Evolutionary conservation across 64 coral and sea anemone genomes (phyloP), one percentile per base, ranked within the genome.

Genomic region (Dendrophyllia cribrosa): DNA sequence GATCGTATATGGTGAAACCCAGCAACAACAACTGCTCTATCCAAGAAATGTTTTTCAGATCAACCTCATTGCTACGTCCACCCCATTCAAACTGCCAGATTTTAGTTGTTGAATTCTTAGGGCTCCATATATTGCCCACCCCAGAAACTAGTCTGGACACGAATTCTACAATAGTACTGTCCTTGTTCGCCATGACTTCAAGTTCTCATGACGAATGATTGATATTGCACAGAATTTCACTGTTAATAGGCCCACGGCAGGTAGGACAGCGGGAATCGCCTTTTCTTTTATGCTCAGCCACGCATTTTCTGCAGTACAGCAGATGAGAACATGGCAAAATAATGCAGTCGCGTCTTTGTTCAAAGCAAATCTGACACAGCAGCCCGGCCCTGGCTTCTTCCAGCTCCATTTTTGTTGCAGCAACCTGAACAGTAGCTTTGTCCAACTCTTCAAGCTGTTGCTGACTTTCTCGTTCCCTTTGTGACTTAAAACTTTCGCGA

Each of bases 351-450:
- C 94, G 94, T 46, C 22, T 43, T 46, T 59, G 66, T 7, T 91
- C 83, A 63, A 96, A 96, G 49, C 94, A 96, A 50, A 96, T 96
- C 85, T 92, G 94, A 19, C 94, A 96, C 77, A 92, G 10, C 21
- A 82, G 69, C 4, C 52, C 58, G 67, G 4, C 76, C 48, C 73
- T 75, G n/a, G 91, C 59, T 22, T 64, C 16, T 43, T 92, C 89
- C 2, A 96, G 26, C 75, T 96, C 83, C 51, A n/a, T 81, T 65
- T 70, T 45, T 23, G 92, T 16, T 10, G 59, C 2, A 14, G 49
- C 11, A 20, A 80, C 58, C 45, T 69, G 66, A 1, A 82, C 89
- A 46, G 59, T 3, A 17, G 60, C 60, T 23, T 21, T 47, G 4
- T 83, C 60, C 13, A 63, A 44, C 8, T 83, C 79, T 13, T 13